Conservation (phyloP, 2,113 vertebrate genomes). For the Phocoena sinus region DNA sequence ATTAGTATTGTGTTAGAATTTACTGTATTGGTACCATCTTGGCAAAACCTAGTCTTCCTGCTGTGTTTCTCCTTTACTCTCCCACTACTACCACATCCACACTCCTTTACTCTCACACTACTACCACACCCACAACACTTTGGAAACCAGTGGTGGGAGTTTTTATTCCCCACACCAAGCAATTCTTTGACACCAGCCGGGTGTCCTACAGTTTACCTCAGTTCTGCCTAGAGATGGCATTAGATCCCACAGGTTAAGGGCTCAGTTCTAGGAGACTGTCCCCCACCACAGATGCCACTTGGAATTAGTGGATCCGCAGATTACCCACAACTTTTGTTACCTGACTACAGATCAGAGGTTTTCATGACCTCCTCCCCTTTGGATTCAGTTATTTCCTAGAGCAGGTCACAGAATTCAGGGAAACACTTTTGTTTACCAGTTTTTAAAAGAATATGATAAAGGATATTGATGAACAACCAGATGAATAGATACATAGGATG, state of each 20-base stretch:
- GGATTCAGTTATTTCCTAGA: not conserved
- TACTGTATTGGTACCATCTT: not conserved
- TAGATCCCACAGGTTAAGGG: not conserved
- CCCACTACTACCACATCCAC: not conserved
- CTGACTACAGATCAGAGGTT: not conserved
- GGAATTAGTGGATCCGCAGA: not conserved
- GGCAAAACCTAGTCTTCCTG: not conserved
- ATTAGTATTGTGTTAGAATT: conserved; percentile 4
- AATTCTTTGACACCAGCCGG: not conserved
- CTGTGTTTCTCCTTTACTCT: not conserved
- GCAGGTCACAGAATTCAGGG: not conserved
- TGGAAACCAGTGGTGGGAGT: not conserved
- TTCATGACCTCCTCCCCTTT: not conserved
- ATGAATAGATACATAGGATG: not conserved
- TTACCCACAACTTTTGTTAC: not conserved
- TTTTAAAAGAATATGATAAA: not conserved
- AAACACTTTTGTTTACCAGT: not conserved
- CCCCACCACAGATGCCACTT: not conserved
- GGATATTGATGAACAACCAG: not conserved
- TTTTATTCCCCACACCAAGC: not conserved
- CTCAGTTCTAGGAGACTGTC: not conserved
- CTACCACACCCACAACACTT: not conserved
- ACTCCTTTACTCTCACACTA: not conserved
- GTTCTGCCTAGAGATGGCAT: not conserved
- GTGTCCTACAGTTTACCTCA: not conserved